Conservation (phyloP, 92 coral and sea anemone species). For the Paragorgia papillata region DNA sequence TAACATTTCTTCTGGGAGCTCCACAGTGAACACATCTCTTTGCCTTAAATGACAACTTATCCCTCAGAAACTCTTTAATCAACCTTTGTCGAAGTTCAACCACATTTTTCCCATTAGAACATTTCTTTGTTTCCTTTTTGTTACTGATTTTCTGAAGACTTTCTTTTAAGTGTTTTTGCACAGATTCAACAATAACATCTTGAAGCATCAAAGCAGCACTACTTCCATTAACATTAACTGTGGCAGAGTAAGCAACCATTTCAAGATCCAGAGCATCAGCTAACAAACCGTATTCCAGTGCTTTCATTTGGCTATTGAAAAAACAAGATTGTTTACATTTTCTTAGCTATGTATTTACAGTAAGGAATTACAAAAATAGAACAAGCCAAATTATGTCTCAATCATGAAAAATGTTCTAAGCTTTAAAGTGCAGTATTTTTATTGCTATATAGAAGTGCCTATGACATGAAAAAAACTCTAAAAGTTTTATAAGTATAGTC, state of each 20-base stretch:
- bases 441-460: too few species aligned
- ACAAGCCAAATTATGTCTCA: too few species aligned
- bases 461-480: too few species aligned
- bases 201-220: conserved; percentile 45
- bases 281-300: conserved; percentile 82
- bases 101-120: conserved; percentile 76
- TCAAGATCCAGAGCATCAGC: conserved; percentile 73
- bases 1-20: conserved; percentile 83
- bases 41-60: conserved; percentile 62
- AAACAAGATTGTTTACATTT: too few species aligned
- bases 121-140: conserved; percentile 71
- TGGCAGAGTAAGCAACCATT: conserved; percentile 60
- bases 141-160: conserved; percentile 57
- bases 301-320: conserved; percentile 82
- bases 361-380: too few species aligned
- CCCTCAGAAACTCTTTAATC: conserved; percentile 72
- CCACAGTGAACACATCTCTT: conserved; percentile 73
- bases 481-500: too few species aligned
- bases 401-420: too few species aligned
- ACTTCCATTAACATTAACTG: conserved; percentile 39
- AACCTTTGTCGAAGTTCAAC: conserved; percentile 82
- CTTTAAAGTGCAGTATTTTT: too few species aligned
- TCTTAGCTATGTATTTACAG: too few species aligned
- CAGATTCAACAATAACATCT: conserved; percentile 44
- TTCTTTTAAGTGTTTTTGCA: conserved; percentile 61